Percentiles rank a stretch among this genome's conserved stretches.
Conservation (phyloP, 2,888 invertebrate genomes). For the Plagodis dolabraria region DNA sequence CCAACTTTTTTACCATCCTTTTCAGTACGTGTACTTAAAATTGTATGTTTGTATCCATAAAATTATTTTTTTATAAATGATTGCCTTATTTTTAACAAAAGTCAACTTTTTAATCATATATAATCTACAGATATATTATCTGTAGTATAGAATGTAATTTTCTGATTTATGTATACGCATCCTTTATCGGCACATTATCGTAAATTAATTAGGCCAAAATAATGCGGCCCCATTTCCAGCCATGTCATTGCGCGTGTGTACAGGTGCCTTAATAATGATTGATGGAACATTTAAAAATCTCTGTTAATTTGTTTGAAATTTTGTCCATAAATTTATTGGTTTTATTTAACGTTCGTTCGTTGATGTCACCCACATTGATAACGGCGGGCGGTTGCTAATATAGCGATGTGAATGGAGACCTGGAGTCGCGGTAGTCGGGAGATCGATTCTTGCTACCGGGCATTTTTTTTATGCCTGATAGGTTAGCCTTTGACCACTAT, state of each 20-base stretch:
- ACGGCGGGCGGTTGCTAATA: no score
- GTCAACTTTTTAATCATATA: conserved; percentile 37
- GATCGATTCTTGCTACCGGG: no score
- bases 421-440: no score
- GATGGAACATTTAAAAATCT: conserved; percentile 11
- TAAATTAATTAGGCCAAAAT: conserved; percentile 75
- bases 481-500: no score
- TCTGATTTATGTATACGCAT: conserved; percentile 44
- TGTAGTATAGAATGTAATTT: conserved; percentile 45
- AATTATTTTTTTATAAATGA: no score
- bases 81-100: conserved; percentile 17
- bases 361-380: no score
- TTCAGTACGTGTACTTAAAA: no score
- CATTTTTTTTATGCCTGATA: no score
- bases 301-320: background rate
- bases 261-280: conserved; percentile 18
- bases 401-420: no score
- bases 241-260: conserved; percentile 46
- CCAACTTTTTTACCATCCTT: no score
- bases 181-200: conserved; percentile 62
- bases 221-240: conserved; percentile 57
- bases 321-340: background rate
- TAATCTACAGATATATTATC: no score
- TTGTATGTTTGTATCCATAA: no score
- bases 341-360: background rate